phyloP scores from a whole-genome alignment of 1,140 invertebrate species.

The Pachypsylla venusta region DNA sequence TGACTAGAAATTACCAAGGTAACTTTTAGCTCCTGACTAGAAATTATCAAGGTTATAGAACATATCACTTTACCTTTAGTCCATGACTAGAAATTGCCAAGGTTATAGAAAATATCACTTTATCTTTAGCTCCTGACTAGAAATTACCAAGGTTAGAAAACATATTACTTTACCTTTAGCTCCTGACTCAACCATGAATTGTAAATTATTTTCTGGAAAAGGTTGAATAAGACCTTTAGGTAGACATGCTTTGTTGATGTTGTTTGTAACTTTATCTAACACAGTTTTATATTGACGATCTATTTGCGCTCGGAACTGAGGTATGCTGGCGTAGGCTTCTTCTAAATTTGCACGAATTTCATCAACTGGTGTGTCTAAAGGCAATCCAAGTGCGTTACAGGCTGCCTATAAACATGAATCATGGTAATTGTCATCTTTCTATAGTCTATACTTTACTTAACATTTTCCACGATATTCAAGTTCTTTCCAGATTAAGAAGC shows the following conservation, averaged over 20 bases:
- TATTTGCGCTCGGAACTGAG: slow-evolving; percentile 57
- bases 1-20: not conserved
- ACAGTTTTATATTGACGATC: slow-evolving; percentile 75
- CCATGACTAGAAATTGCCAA: no score
- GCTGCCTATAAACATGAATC: slow-evolving; percentile 41
- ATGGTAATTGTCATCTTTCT: no score
- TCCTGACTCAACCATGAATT: slow-evolving; percentile 95
- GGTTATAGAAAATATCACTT: no score
- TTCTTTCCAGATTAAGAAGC: no score
- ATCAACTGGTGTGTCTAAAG: slow-evolving; percentile 36
- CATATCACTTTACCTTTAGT: no score
- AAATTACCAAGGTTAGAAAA: no score
- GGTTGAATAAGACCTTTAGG: slow-evolving; percentile 63
- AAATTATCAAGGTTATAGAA: no score
- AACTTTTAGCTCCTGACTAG: no score
- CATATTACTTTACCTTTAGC: slow-evolving; percentile 74
- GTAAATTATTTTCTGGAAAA: slow-evolving; percentile 91
- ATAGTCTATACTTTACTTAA: no score
- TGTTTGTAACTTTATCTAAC: slow-evolving; percentile 72
- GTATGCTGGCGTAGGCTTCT: slow-evolving; percentile 51
- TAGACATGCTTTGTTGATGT: slow-evolving; percentile 60
- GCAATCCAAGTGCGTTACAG: slow-evolving; percentile 51
- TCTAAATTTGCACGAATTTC: slow-evolving; percentile 51
- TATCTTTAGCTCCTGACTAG: no score
- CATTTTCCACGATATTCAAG: no score